Conservation (phyloP, 2,113 vertebrate genomes). For the Gambusia affinis region DNA sequence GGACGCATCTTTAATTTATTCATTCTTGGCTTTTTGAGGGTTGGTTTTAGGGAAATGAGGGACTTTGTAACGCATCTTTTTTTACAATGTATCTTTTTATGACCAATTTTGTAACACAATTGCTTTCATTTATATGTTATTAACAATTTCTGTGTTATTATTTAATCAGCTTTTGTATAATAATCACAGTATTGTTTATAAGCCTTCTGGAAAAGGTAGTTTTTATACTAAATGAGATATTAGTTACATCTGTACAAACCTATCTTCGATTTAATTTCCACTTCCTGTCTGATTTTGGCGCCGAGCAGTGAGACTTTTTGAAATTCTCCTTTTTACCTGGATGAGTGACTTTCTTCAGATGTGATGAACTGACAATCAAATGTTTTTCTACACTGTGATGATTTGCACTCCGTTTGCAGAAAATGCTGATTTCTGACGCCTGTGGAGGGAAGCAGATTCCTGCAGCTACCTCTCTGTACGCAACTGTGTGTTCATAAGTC, state of each 20-base stretch:
- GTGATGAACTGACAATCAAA: constrained; percentile 78
- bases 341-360: constrained; percentile 46
- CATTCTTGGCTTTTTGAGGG: constrained; percentile 25
- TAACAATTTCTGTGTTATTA: constrained; percentile 5
- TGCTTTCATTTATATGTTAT: constrained; percentile 6
- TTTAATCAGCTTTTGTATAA: neutral
- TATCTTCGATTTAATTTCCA: neutral
- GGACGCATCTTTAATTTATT: constrained; percentile 66
- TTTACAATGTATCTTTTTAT: constrained; percentile 49
- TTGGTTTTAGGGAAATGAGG: constrained; percentile 62
- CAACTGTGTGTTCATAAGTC: constrained; percentile 71
- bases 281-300: constrained; percentile 27
- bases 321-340: constrained; percentile 19
- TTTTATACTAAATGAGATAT: neutral
- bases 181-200: constrained; percentile 32
- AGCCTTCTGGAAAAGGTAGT: constrained; percentile 6
- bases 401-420: constrained; percentile 60
- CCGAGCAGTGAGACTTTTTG: constrained; percentile 11
- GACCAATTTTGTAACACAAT: constrained; percentile 9
- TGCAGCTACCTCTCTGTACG: constrained; percentile 82
- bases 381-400: constrained; percentile 65
- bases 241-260: constrained; percentile 18
- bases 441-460: constrained; percentile 50
- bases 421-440: constrained; percentile 18
- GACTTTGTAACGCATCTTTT: constrained; percentile 65